These are phyloP conservation scores for Papilio protenor DNA, from an alignment of 2,888 invertebrate species.

Conservation along the genomic window DNA sequence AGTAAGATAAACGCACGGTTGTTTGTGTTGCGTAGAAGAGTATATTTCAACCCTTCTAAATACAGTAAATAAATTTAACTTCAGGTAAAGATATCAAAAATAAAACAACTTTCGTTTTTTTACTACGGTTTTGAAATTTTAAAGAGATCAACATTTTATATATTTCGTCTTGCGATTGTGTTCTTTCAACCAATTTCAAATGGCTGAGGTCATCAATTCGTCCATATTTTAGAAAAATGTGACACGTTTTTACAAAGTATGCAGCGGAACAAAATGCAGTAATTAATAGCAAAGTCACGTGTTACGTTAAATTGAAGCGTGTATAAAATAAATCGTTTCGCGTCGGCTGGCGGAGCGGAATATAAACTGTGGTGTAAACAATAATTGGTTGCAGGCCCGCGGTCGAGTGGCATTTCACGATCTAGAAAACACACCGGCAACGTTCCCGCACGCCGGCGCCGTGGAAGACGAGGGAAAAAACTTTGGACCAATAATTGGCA, in stretches of 20 bases:
- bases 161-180: neutral
- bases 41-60: neutral
- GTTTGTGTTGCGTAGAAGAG: neutral
- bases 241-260: neutral
- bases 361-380: slow-evolving; percentile 42
- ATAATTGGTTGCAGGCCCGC: slow-evolving; percentile 52
- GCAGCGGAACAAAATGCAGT: neutral
- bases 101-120: neutral
- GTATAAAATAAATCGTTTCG: slow-evolving; percentile 38
- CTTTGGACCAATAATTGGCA: slow-evolving; percentile 57
- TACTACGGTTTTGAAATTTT: neutral
- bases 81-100: neutral
- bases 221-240: neutral
- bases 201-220: neutral
- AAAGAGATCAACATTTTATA: neutral
- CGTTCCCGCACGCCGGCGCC: slow-evolving; percentile 53
- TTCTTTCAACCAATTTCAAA: neutral
- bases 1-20: neutral
- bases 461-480: slow-evolving; percentile 56
- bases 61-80: neutral
- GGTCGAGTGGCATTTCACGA: slow-evolving; percentile 68
- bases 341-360: slow-evolving; percentile 32
- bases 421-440: slow-evolving; percentile 61
- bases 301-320: slow-evolving; percentile 6
- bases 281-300: slow-evolving; percentile 16